Evolutionary conservation across 2,797 vertebrate genomes (phyloP), one percentile per base, ranked within the genome.

Genomic region (Nyctalus aviator): DNA sequence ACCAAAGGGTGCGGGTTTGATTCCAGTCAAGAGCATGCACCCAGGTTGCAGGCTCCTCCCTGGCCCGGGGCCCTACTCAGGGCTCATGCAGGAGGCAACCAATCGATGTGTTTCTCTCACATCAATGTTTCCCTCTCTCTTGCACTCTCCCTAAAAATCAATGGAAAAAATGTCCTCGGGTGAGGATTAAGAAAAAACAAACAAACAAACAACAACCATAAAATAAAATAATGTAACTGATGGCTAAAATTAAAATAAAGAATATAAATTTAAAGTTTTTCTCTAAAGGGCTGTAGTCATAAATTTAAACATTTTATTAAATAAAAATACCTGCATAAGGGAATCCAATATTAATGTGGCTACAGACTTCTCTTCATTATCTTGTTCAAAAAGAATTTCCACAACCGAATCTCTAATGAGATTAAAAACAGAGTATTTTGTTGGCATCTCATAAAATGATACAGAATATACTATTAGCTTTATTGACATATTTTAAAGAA

Each of bases 351-450:
- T 99, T 96, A 99, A 98, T n/a, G 99, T 99, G 90, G 99, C 99
- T 92, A 99, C 98, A 9, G 99, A 99, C 95, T 99, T 99, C 97
- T 99, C 99, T 94, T 99, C 99, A 6, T 99, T 99, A 97, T 99
- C 99, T 98, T 99, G 99, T 85, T 99, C 99, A 98, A 99, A 99
- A 84, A 99, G 97, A 90, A 99, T 99, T 98, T 99, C 99, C 15
- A 99, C 99, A 92, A 99, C 98, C 0, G 99, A 99, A 97, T 99
- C 99, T 97, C 99, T 99, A 96, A 94, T 76, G 75, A 83, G 41
- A 94, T 91, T 78, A 64, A 96, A 85, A 95, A 71, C 55, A 93
- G 57, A 82, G 23, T 35, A 41, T 37, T 71, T 82, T 75, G 69
- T 50, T 94, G 53, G 50, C 21, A 93, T 77, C 46, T 62, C 18